Evolutionary conservation across 2,888 invertebrate species (phyloP).

Genomic region (Tortricodes alternella): DNA sequence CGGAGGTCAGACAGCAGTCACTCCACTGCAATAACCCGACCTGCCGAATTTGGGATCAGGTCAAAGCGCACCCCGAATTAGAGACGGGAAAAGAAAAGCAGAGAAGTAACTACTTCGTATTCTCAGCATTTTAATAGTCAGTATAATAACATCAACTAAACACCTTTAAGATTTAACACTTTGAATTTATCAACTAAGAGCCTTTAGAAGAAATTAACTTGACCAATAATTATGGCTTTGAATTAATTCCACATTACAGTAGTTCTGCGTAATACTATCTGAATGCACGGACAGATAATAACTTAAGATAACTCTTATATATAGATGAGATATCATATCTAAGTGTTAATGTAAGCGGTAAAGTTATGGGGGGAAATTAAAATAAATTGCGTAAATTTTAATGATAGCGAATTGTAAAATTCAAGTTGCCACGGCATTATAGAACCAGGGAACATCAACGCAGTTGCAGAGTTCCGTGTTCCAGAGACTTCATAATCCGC

Average conservation of each 20-base stretch:
- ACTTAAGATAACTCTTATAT: slow-evolving; percentile 55
- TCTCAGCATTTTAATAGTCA: no score
- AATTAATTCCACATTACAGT: slow-evolving; percentile 16
- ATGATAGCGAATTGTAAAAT: neutral
- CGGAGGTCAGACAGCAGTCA: no score
- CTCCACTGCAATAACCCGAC: no score
- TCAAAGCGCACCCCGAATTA: no score
- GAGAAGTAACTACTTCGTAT: no score
- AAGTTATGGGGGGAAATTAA: neutral
- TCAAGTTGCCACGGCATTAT: no score
- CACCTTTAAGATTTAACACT: neutral
- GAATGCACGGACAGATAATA: slow-evolving; percentile 51
- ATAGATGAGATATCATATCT: slow-evolving; percentile 11
- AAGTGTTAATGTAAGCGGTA: neutral
- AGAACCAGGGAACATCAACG: no score
- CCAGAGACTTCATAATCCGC: no score
- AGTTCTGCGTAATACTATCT: slow-evolving; percentile 39
- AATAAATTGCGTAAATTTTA: neutral
- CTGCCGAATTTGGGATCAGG: no score
- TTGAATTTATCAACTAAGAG: neutral
- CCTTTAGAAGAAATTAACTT: neutral
- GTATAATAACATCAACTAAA: neutral
- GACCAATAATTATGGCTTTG: slow-evolving; percentile 10
- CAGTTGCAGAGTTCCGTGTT: no score
- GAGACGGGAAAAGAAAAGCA: no score